Base-by-base conservation (phyloP, 2,113 vertebrate species). In the Etheostoma spectabile region DNA sequence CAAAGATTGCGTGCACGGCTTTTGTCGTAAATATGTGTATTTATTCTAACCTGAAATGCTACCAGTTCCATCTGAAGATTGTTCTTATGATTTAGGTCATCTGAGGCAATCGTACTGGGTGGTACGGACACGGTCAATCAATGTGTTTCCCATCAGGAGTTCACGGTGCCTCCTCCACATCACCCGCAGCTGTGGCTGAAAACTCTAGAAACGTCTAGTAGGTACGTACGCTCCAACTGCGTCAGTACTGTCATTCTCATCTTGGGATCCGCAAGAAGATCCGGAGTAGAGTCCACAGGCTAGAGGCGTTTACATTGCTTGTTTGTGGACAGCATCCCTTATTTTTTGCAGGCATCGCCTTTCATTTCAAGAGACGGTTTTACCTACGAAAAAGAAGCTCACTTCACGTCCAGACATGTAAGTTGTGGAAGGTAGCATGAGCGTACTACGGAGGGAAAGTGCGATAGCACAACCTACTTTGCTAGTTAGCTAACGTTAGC, bases 191-290 rank as follows among this genome's bases (percentile, higher is more conserved):
- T 78, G 91, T 67, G 77, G 56, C 74, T 87, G 86, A 88, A 93
- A 68, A 81, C 85, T 95, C 93, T 93, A 93, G 93, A 94, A 94
- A 84, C 88, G 89, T 92, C 92, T 53, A 82, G 42, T 42, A 42
- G 38, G 2, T 42, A 42, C 38, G 38, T 46, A 64, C 88, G 77
- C 52, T 19, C 6, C 14, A 56, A 60, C 42, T 92, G 91, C 91
- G 93, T 93, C 85, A 91, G 27, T 0, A 2, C 59, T 63, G 86
- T 42, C 33, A 93, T 91, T 91, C 83, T 51, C 70, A 8, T 80
- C 22, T 45, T 0, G 21, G 4, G 51, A 59, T 88, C 93, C 91
- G 91, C 78, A 86, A 86, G 18, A 62, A 80, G 42, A 80, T 80
- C 61, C 77, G 60, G 52, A 71, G 75, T 61, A 15, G 12, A 82